Evolutionary conservation across 2,797 vertebrate genomes (phyloP), one percentile per base, ranked within the genome.

Genomic region (Takifugu ocellatus): DNA sequence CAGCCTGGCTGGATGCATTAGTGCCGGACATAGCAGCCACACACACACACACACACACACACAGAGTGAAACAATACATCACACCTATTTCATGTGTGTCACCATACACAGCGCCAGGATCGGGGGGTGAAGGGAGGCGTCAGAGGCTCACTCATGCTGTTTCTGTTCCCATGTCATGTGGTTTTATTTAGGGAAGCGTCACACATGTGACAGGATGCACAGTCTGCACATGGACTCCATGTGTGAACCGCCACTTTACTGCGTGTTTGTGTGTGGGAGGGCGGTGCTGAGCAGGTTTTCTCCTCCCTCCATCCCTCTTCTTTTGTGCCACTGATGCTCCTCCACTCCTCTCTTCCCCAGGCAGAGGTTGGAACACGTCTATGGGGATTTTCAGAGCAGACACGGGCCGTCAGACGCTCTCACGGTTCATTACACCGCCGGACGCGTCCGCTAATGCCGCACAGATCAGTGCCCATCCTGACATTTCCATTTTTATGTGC

Each of bases 1-100:
- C 83, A 70, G 84, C 84, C 82, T 78, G 83, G 75, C 77, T 79
- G 79, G 69, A 78, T 56, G 59, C 77, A 79, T 86, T 83, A 82
- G 68, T 70, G 72, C 75, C 27, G 29, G 69, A 71, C 69, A 68
- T 58, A 75, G 44, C 68, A 66, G 51, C 31, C 51, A 36, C 26
- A 52, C 69, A 75, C 59, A 74, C 51, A 56, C 61, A 56, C 48
- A 24, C n/a, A 60, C 42, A 71, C 58, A 52, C 43, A 53, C 42
- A 71, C 58, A 52, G 31, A 53, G 44, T 50, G 49, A 72, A 73
- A 74, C 73, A 79, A 80, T 74, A 66, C 48, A 26, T 72, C 39
- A 59, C 56, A 61, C 71, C 57, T 27, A 54, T 68, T 58, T 33
- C 58, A 59, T 21, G 75, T 57, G 47, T 33, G 61, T 42, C 54